Evolutionary conservation across 2,113 vertebrate species (phyloP).

Genomic region (Carassius gibelio): DNA sequence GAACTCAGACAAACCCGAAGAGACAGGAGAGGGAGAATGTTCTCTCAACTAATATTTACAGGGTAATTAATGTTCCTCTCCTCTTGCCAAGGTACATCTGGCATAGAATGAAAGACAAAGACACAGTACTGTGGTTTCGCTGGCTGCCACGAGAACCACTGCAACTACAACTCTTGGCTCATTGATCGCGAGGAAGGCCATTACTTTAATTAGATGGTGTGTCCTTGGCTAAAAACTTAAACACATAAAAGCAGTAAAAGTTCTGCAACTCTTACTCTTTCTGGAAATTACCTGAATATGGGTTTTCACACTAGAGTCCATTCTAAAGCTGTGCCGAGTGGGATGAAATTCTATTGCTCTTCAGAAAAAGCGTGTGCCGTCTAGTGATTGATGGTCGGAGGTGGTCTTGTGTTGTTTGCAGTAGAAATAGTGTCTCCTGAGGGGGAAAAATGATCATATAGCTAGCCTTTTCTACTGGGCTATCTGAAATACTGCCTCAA

Average conservation of each 20-base stretch:
- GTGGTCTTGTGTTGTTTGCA: constrained; percentile 55
- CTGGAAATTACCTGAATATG: neutral
- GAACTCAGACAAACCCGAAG: neutral
- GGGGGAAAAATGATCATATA: neutral
- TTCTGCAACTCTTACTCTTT: constrained; percentile 11
- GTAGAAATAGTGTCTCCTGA: constrained; percentile 48
- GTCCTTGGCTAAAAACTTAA: constrained; percentile 29
- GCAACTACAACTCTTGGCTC: constrained; percentile 30
- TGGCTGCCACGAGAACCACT: constrained; percentile 24
- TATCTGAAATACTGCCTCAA: neutral
- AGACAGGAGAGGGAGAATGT: neutral
- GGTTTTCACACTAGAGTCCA: neutral
- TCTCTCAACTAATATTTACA: constrained; percentile 53
- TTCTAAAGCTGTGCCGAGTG: neutral
- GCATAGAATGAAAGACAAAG: constrained; percentile 48
- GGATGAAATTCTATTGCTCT: constrained; percentile 43
- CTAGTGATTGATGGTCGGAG: constrained; percentile 69
- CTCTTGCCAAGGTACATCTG: constrained; percentile 51
- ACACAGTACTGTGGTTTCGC: constrained; percentile 2
- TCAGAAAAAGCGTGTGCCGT: constrained; percentile 45
- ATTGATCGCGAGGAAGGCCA: constrained; percentile 18
- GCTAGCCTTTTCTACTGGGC: neutral
- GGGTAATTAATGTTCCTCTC: constrained; percentile 38
- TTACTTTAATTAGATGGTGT: constrained; percentile 50
- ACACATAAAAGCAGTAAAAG: constrained; percentile 9